Conservation (phyloP, 2,113 vertebrate genomes). For the Plecotus auritus region DNA sequence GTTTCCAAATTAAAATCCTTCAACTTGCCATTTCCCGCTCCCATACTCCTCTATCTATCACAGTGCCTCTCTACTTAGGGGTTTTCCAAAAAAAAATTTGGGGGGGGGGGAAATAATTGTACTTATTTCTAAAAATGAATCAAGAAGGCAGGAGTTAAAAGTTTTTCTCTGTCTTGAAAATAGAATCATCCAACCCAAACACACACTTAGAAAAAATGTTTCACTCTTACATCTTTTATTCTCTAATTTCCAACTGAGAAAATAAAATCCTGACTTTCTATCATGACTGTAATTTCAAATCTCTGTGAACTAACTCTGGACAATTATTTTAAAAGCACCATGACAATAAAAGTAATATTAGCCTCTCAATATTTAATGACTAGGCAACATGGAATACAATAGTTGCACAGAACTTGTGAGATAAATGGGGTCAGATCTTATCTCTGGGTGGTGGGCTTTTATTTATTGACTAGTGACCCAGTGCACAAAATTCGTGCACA, state of each 20-base stretch:
- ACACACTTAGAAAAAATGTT: neutral
- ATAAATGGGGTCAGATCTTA: neutral
- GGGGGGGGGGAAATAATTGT: neutral
- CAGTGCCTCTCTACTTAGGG: neutral
- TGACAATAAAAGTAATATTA: constrained; percentile 6
- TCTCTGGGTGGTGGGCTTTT: neutral
- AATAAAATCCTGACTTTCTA: constrained; percentile 32
- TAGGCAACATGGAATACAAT: neutral
- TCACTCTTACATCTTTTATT: neutral
- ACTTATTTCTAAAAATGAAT: neutral
- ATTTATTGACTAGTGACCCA: neutral
- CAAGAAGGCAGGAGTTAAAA: neutral
- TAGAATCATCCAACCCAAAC: neutral
- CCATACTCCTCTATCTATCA: neutral
- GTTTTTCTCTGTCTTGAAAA: neutral
- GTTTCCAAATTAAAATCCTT: neutral
- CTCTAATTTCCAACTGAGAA: constrained; percentile 4
- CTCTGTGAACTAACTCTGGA: neutral
- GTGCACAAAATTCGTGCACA: no score
- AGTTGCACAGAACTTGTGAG: neutral
- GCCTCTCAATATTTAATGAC: neutral
- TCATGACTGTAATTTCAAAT: neutral
- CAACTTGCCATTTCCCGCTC: neutral
- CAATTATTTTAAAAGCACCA: neutral
- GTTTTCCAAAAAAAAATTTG: neutral